phyloP scores from a whole-genome alignment of 2,797 vertebrate genomes.

The Clamator glandarius region DNA sequence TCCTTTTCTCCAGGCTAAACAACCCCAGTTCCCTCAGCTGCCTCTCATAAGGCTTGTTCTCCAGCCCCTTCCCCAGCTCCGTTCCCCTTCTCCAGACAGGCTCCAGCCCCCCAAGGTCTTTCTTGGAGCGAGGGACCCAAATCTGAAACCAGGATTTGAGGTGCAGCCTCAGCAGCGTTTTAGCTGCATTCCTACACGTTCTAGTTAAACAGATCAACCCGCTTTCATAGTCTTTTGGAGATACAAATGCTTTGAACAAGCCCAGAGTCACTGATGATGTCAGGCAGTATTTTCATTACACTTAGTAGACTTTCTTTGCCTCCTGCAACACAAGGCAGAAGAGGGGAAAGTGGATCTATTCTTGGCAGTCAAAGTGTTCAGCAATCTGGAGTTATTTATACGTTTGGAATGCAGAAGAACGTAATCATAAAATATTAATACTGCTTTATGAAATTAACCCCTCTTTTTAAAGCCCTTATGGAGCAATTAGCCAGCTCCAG shows the following conservation, averaged over 20 bases:
- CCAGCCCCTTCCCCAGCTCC: too few species aligned
- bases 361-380: neutral
- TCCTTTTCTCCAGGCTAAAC: too few species aligned
- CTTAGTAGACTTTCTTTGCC: neutral
- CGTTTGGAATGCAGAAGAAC: neutral
- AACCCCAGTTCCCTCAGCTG: too few species aligned
- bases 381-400: slow-evolving; percentile 40
- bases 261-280: neutral
- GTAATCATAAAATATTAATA: slow-evolving; percentile 30
- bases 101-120: too few species aligned
- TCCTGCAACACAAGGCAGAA: neutral
- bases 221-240: neutral
- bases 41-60: too few species aligned
- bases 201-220: neutral
- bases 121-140: too few species aligned
- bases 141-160: too few species aligned
- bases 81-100: too few species aligned
- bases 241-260: neutral
- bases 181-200: neutral
- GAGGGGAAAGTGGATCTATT: neutral
- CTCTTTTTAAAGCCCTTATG: neutral
- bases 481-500: neutral
- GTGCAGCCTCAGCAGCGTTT: neutral
- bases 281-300: neutral
- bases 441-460: neutral